Percentiles rank a stretch among this genome's conserved stretches.
Evolutionary conservation across 2,113 vertebrate species (phyloP).

Genomic region (Salvelinus sp.): DNA sequence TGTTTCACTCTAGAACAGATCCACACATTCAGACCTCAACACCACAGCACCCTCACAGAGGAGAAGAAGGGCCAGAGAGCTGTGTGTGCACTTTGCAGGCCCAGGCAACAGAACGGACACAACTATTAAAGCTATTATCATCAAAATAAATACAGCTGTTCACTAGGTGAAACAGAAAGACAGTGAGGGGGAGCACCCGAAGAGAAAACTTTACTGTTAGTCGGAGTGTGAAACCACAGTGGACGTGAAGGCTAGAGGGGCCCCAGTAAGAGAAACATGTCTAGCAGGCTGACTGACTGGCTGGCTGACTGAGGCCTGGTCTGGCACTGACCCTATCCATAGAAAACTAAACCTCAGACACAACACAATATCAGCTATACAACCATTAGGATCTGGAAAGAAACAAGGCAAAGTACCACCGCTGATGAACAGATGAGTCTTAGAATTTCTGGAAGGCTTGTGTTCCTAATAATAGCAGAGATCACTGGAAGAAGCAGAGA

Average conservation of each 20-base stretch:
- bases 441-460: constrained; percentile 27
- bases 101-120: constrained; percentile 45
- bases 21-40: constrained; percentile 22
- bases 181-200: constrained; percentile 9
- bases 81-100: constrained; percentile 33
- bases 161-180: constrained; percentile 28
- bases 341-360: constrained; percentile 19
- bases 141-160: constrained; percentile 53
- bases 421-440: not conserved
- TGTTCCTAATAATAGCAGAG: not conserved
- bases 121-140: constrained; percentile 72
- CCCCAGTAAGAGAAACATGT: constrained; percentile 34
- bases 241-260: constrained; percentile 33
- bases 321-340: constrained; percentile 12
- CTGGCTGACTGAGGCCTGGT: constrained; percentile 1
- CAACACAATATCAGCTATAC: constrained; percentile 19
- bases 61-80: constrained; percentile 36
- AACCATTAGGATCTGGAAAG: constrained; percentile 37
- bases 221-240: not conserved
- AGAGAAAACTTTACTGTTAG: constrained; percentile 9
- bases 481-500: constrained; percentile 4
- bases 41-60: constrained; percentile 22
- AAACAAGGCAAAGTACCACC: constrained; percentile 1
- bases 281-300: constrained; percentile 10
- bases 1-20: constrained; percentile 11